Evolutionary conservation across 2,797 vertebrate genomes (phyloP).

Genomic region (Heteromormyrus szaboi): DNA sequence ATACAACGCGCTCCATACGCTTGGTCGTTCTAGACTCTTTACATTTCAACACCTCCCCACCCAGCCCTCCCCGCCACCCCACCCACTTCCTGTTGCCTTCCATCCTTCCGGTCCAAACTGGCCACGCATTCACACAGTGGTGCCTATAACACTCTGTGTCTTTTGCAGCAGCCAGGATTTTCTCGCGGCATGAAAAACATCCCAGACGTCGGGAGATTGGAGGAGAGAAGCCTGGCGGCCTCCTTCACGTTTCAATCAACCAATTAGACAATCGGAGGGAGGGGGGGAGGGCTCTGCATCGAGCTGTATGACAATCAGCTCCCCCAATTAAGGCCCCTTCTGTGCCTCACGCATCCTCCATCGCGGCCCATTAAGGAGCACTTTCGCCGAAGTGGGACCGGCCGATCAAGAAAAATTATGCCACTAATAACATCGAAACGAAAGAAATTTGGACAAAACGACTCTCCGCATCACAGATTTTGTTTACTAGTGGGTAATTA

Average conservation of each 20-base stretch:
- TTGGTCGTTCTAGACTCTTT: background rate
- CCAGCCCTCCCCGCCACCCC: background rate
- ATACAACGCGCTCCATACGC: background rate
- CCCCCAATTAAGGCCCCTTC: conserved; percentile 53
- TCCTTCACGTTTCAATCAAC: conserved; percentile 74
- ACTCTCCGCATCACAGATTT: conserved; percentile 89
- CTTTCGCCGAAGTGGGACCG: conserved; percentile 62
- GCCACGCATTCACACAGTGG: background rate
- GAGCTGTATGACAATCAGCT: conserved; percentile 61
- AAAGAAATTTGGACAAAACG: conserved; percentile 95
- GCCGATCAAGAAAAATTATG: conserved; percentile 97
- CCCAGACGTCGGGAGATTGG: conserved; percentile 38
- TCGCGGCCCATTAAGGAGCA: conserved; percentile 59
- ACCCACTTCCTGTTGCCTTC: background rate
- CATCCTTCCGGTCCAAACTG: background rate
- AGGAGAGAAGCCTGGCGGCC: conserved; percentile 38
- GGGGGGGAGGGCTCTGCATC: conserved; percentile 41
- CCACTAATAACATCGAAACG: conserved; percentile 78
- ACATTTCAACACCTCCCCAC: background rate
- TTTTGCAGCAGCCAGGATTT: conserved; percentile 54
- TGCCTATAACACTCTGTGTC: conserved; percentile 20
- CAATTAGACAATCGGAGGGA: conserved; percentile 75
- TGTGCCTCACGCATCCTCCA: conserved; percentile 44
- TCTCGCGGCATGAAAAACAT: conserved; percentile 57
- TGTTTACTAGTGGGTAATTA: conserved; percentile 99